Base-by-base conservation (phyloP, 2,797 vertebrate genomes). In the Danionella dracula region DNA sequence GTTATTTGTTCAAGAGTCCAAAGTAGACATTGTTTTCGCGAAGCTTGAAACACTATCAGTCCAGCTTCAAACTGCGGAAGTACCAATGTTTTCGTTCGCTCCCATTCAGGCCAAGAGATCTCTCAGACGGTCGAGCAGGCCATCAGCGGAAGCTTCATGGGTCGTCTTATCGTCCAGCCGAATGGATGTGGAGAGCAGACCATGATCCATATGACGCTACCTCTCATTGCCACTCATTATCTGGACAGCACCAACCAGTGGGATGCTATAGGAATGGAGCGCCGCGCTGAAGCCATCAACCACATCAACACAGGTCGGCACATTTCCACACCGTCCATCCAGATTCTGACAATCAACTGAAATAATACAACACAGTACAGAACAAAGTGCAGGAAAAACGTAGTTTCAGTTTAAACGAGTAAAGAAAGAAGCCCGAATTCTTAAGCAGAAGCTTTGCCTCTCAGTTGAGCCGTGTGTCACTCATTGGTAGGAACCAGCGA, bases 201-300 rank as follows among this genome's bases (percentile, higher is more conserved):
- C 79, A 93, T 96, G 92, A 85, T 89, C 0, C 0, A 1, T 6
- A 82, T 92, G 89, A 95, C 93, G 0, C 81, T 93, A 9, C 88
- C 92, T 0, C 66, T 94, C 60, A 97, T 94, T 4, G 92, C 93
- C 0, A 81, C 89, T 5, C 82, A 73, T 10, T 98, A 93, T 82
- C 79, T 98, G 78, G 95, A 97, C 71, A 77, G n/a, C 41, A 94
- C 91, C 0, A 61, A 73, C 0, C 91, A 97, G 44, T 97, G 94
- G 95, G 90, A 92, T 1, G 48, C 3, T 23, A 15, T 58, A n/a
- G 55, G 55, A 0, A 0, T 92, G 0, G 4, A 80, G 0, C 87
- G 78, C 7, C 84, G 94, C 0, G 0, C 16, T 0, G 70, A 78
- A 0, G 86, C 92, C 19, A 3, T 94, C 12, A 12, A 68, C 0